Evolutionary conservation across 1,140 invertebrate genomes (phyloP), one percentile per base, ranked within the genome.

Genomic region (Maniola jurtina): DNA sequence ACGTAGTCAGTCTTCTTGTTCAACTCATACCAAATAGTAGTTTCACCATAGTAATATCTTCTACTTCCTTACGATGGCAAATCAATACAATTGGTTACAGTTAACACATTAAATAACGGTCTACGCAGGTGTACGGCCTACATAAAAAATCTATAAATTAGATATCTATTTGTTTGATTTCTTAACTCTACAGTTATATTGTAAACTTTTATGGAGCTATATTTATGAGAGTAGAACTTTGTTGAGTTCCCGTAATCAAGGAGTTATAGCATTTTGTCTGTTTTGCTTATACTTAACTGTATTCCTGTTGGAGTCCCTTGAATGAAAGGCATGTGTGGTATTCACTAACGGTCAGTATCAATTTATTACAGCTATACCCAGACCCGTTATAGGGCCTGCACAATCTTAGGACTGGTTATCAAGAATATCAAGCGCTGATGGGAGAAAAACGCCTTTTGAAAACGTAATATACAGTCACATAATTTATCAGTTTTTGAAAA

Each of bases 351-450:
- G 62, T 68, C 66, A 71, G 58, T 64, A 76, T 75, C 71, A 72
- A 74, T 77, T 72, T 79, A 77, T 70, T 72, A 65, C 73, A 67
- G 73, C 66, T 55, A 34, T 64, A 71, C 66, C 64, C 48, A 61
- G 36, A 15, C 38, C 73, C 70, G 70, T 75, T 72, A 70, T 55
- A 72, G 59, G 67, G 62, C 66, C 60, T 35, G 56, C 45, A 45
- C 58, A 61, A 47, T 54, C 45, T 66, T 14, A 50, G 55, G 64
- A 70, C 67, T 70, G 60, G 68, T 62, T 70, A 55, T 55, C 33
- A 45, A 45, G 38, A 13, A 45, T n/a, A 45, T 45, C 42, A 38
- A 55, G 50, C 33, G 34, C 8, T 47, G 40, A 64, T 69, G 61
- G 35, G 50, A 13, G 34, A 48, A 61, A 60, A 66, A 59, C 38